Evolutionary conservation across 2,113 vertebrate species (phyloP), one percentile per base, ranked within the genome.

Genomic region (Misgurnus anguillicaudatus): DNA sequence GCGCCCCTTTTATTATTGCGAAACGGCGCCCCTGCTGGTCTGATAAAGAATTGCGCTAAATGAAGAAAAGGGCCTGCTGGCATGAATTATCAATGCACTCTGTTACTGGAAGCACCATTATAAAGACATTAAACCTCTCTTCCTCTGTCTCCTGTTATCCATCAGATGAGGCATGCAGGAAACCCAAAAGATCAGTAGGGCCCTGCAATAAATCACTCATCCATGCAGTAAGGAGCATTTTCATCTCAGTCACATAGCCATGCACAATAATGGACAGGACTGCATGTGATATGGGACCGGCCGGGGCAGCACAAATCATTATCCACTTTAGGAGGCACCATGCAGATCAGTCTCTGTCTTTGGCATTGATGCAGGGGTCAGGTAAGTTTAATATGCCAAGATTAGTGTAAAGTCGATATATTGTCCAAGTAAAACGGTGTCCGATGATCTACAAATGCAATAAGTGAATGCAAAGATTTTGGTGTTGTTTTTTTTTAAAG

Each of bases 41-140:
- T 45, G 7, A 21, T 2, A 5, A 9, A 48, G 47, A 61, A 74
- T 61, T 47, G 39, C 61, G 21, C 58, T 4, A 78, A 53, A 64
- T 62, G 62, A 48, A 66, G 42, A 62, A 60, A 73, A 31, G n/a
- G 57, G 11, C 11, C 77, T 78, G 64, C 75, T 81, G 75, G 73
- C 79, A 81, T 84, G 80, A 84, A 84, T 84, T 81, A 81, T 81
- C 82, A 81, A 84, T 84, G 82, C 77, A 73, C 75, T 62, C 75
- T 75, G 82, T 84, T 84, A 81, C 82, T 84, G 82, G 82, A 84
- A 84, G 82, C 69, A 80, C 82, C 79, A 84, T 84, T 84, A 84
- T 60, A 72, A 68, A 68, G 70, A 68, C 79, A 84, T 84, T 81
- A 84, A 84, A 81, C 69, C 79, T 74, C 79, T 78, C 60, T 77